Evolutionary conservation across 37 sponge, comb jelly and placozoan genomes (phyloP).

Genomic region (Theonella swinhoei): DNA sequence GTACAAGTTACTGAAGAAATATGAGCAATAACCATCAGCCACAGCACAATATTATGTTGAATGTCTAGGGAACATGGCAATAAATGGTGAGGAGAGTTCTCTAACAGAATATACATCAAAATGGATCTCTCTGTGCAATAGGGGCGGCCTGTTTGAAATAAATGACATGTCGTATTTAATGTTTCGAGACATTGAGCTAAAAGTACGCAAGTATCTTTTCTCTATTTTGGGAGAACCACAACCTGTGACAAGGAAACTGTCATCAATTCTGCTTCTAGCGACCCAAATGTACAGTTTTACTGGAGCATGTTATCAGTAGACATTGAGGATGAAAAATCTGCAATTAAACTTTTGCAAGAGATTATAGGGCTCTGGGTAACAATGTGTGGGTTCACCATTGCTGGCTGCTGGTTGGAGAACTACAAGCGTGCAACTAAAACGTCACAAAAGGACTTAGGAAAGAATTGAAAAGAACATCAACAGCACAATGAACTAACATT

Average conservation of each 20-base stretch:
- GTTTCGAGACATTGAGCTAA: constrained; percentile 28
- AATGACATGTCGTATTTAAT: constrained; percentile 15
- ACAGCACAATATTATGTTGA: constrained; percentile 6
- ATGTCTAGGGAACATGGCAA: constrained; percentile 28
- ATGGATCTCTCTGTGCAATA: constrained; percentile 9
- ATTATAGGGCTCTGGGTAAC: constrained; percentile 45
- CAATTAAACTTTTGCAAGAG: constrained; percentile 26
- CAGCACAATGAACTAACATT: not conserved
- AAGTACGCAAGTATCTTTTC: constrained; percentile 9
- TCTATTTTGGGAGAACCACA: not conserved
- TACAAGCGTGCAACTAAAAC: constrained; percentile 9
- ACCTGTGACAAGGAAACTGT: not conserved
- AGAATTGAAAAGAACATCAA: constrained; percentile 16
- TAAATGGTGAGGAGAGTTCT: constrained; percentile 32
- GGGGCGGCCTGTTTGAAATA: constrained; percentile 42
- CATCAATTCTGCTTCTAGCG: constrained; percentile 2
- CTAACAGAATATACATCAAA: constrained; percentile 19
- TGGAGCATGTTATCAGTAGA: constrained; percentile 30
- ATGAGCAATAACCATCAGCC: constrained; percentile 10
- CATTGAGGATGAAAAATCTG: constrained; percentile 7
- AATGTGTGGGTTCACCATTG: constrained; percentile 36
- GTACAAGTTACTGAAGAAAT: constrained; percentile 20
- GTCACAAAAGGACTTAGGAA: constrained; percentile 2
- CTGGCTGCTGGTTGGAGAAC: constrained; percentile 25
- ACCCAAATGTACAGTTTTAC: constrained; percentile 34